Conservation (phyloP, 2,888 invertebrate species). For the Theretra japonica region DNA sequence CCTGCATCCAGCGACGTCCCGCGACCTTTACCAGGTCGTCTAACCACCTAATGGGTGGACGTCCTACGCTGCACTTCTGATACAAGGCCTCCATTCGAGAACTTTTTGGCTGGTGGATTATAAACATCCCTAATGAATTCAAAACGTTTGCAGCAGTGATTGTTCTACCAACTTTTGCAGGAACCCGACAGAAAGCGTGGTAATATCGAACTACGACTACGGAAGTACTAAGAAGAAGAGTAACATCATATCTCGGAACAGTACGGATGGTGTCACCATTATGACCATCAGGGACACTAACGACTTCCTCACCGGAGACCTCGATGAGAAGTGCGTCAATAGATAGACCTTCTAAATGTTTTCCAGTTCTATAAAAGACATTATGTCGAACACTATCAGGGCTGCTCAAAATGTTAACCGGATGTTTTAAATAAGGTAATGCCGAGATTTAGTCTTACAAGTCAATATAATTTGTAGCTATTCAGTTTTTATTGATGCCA, state of each 20-base stretch:
- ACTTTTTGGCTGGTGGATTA: too few relatives aligned
- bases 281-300: constrained; percentile 72
- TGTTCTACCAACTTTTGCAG: constrained; percentile 70
- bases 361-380: constrained; percentile 2
- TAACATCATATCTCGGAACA: constrained; percentile 72
- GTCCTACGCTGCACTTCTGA: too few relatives aligned
- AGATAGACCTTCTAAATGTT: constrained; percentile 59
- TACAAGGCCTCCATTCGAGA: too few relatives aligned
- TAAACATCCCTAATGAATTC: neutral
- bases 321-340: constrained; percentile 67
- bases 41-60: too few relatives aligned
- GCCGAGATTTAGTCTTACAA: neutral
- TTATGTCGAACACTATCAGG: constrained; percentile 1
- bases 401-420: constrained; percentile 11
- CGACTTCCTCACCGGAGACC: constrained; percentile 66
- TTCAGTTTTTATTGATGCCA: neutral
- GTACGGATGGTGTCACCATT: constrained; percentile 75
- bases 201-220: constrained; percentile 81
- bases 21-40: too few relatives aligned
- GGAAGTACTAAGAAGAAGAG: constrained; percentile 79
- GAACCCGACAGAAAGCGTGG: constrained; percentile 80
- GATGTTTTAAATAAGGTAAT: neutral
- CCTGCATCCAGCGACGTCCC: too few relatives aligned
- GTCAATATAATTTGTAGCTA: neutral
- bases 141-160: constrained; percentile 52